Evolutionary conservation across 1,140 invertebrate genomes (phyloP), one percentile per base, ranked within the genome.

Genomic region (Heliconius himera): DNA sequence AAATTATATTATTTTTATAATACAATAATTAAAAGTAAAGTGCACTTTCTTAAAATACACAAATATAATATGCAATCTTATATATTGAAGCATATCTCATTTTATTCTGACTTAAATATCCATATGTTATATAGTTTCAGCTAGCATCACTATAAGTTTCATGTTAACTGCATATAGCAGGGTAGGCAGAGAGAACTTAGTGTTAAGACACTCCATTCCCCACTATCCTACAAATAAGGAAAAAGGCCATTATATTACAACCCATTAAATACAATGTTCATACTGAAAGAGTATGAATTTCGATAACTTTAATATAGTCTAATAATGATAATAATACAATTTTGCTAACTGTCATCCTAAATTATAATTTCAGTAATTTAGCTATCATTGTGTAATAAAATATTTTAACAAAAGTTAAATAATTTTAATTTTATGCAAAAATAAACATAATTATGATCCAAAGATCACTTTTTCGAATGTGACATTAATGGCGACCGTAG

Each of bases 1-100:
- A 26, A 66, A 66, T 66, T 66, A 66, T 66, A 29, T 54, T 20
- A 36, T 60, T 66, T 75, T 56, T 36, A 36, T 29, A 56, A 75
- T 41, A 60, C 36, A 72, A 72, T 41, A 16, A 66, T 29, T 66
- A 29, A 66, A 66, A 66, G 22, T 13, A 66, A 66, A 29, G 60
- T 66, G 1, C 60, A 66, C 60, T 66, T 26, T 66, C 26, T 66
- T 66, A 66, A 66, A 56, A 16, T 66, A 29, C 22, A 66, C 20
- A 60, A 60, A 60, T 60, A 22, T 60, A 66, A 56, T 56, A 56
- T 22, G 22, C 54, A 2, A 56, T 56, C 11, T n/a, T 66, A 66
- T 29, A 8, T 11, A 26, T 66, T 66, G 9, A 3, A 66, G 22
- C 11, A 66, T 4, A 13, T 66, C 22, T 29, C 13, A 66, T 66